Conservation (phyloP, 2,797 vertebrate species). For the Rhinichthys osculus region DNA sequence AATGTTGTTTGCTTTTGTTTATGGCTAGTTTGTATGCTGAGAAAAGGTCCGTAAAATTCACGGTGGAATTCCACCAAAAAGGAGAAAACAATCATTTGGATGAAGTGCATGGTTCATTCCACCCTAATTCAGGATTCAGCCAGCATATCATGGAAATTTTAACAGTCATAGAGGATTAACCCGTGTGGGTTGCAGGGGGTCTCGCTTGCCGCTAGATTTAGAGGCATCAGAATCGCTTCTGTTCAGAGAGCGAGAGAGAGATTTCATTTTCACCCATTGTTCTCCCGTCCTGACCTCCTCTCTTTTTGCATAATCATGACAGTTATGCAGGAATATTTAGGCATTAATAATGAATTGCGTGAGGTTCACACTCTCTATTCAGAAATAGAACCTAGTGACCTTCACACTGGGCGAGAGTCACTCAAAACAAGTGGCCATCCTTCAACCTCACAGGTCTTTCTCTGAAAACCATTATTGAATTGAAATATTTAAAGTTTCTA, state of each 20-base stretch:
- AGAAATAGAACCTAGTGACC: slow-evolving; percentile 69
- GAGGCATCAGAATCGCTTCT: slow-evolving; percentile 88
- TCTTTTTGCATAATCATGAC: slow-evolving; percentile 88
- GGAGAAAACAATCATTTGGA: slow-evolving; percentile 70
- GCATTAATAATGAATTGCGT: slow-evolving; percentile 95
- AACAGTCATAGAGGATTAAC: slow-evolving; percentile 98
- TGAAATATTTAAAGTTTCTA: neutral
- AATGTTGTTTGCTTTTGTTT: slow-evolving; percentile 65
- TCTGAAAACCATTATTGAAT: slow-evolving; percentile 13
- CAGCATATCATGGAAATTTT: slow-evolving; percentile 89
- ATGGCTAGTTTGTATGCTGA: slow-evolving; percentile 68
- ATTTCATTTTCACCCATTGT: slow-evolving; percentile 51
- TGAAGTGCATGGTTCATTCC: slow-evolving; percentile 77
- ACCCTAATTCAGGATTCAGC: slow-evolving; percentile 83
- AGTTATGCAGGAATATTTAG: slow-evolving; percentile 93
- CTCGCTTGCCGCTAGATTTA: slow-evolving; percentile 88
- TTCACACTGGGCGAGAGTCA: slow-evolving; percentile 60
- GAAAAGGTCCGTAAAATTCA: slow-evolving; percentile 67
- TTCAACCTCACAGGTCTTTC: slow-evolving; percentile 25
- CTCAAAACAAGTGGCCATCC: slow-evolving; percentile 53
- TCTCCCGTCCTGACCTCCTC: slow-evolving; percentile 89
- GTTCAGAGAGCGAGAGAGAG: slow-evolving; percentile 79
- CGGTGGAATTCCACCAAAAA: slow-evolving; percentile 63
- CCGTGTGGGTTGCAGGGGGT: slow-evolving; percentile 76
- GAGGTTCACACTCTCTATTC: slow-evolving; percentile 76